Percentiles rank a stretch among this genome's conserved stretches.
Evolutionary conservation across 2,797 vertebrate genomes (phyloP).

Genomic region (Botia almorhae): DNA sequence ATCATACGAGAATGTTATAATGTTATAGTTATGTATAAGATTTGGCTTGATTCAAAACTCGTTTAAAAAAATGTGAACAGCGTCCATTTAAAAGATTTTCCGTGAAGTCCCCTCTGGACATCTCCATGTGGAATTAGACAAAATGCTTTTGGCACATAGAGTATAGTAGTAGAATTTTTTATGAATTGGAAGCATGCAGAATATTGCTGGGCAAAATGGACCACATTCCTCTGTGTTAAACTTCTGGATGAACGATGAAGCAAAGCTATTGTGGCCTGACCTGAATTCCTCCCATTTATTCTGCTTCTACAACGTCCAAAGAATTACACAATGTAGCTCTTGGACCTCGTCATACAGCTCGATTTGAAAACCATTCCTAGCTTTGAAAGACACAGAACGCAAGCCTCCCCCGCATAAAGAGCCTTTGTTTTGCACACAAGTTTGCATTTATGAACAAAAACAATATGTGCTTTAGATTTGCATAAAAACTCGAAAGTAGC

Average conservation of each 20-base stretch:
- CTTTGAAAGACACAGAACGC: conserved; percentile 54
- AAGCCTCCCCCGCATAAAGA: conserved; percentile 8
- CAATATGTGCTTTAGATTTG: not conserved
- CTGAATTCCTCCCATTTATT: conserved; percentile 75
- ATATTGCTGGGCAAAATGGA: conserved; percentile 66
- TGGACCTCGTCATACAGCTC: conserved; percentile 43
- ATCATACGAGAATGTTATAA: not conserved
- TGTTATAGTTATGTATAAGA: not conserved
- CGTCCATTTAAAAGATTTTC: not conserved
- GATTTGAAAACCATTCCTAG: conserved; percentile 37
- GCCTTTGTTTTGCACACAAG: not conserved
- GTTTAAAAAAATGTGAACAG: not conserved
- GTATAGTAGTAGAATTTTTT: not conserved
- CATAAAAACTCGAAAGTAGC: not conserved
- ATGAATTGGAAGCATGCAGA: conserved; percentile 37
- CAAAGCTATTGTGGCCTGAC: conserved; percentile 76
- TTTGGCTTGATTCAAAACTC: not conserved
- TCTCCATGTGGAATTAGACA: not conserved
- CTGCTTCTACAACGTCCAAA: conserved; percentile 65
- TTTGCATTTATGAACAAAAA: not conserved
- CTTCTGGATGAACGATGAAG: conserved; percentile 56
- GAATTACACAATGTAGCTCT: conserved; percentile 69
- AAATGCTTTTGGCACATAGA: conserved; percentile 52
- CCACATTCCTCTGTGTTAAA: conserved; percentile 62
- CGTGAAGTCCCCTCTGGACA: not conserved